Evolutionary conservation across 92 coral and sea anemone genomes (phyloP), one percentile per base, ranked within the genome.

Genomic region (Parazoanthus atlanticus): DNA sequence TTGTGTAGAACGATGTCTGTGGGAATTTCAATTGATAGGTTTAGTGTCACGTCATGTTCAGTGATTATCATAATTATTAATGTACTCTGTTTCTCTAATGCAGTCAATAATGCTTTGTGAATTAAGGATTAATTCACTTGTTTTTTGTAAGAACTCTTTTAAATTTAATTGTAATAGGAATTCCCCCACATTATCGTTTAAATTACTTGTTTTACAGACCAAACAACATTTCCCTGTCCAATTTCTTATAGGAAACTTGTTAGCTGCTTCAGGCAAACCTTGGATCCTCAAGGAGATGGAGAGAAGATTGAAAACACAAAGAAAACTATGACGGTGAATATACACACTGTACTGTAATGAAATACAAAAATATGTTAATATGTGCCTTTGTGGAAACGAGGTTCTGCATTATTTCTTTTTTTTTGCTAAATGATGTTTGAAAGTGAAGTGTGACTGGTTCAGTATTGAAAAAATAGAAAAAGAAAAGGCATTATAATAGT

Each of bases 241-340:
- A 52, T 56, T 16, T 46, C 23, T 38, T 30, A 11, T n/a, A 95
- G 98, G 90, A 93, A 95, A 52, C 93, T 95, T 58, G 93, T 95
- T 5, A 86, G 92, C 89, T 93, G 98, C 41, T 49, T 95, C 47
- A 92, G 81, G 78, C 98, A 95, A 78, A 89, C 90, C 8, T 43
- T 95, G 76, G 91, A 76, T 61, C 91, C 88, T 29, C 88, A 86
- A 19, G 94, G 95, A 25, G 96, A 94, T 80, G 74, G 89, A 25
- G 89, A 89, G 49, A 92, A 91, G 56, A 86, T 90, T 32, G 98
- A 95, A 58, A 79, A 88, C 58, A 94, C 94, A 25, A 93, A 89
- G 90, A 95, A 93, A 46, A 90, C 93, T 15, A 90, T 94, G 86
- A 93, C 86, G 79, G 98, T 95, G 69, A 90, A 89, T 38, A 75